These are phyloP conservation scores for Phacellophora camtschatica DNA, from an alignment of 30 jellyfish, hydroid and myxozoan species.

Conservation along the genomic window DNA sequence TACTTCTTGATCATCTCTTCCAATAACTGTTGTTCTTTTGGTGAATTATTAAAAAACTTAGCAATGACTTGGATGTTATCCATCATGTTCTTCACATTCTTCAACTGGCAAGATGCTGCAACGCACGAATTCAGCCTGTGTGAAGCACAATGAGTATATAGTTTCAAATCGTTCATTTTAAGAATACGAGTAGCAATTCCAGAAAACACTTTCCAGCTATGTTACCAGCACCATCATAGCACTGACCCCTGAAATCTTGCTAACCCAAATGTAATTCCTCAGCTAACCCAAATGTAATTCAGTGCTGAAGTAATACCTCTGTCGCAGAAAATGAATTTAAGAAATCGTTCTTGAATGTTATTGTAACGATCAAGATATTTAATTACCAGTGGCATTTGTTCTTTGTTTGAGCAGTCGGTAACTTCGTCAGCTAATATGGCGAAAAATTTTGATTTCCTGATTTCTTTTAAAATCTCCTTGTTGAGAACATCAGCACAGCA, in stretches of 20 bases:
- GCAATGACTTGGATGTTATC: background rate
- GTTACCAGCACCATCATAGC: constrained; percentile 68
- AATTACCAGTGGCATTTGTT: constrained; percentile 50
- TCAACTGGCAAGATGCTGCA: constrained; percentile 24
- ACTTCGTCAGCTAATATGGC: constrained; percentile 63
- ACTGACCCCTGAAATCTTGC: constrained; percentile 49
- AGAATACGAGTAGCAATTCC: constrained; percentile 36
- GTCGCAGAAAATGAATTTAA: constrained; percentile 13
- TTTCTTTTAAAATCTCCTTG: background rate
- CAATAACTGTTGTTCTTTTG: background rate
- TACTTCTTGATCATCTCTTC: background rate
- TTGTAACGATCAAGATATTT: constrained; percentile 7
- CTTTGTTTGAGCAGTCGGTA: constrained; percentile 24
- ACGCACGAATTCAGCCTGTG: constrained; percentile 34
- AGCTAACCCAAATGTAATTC: background rate
- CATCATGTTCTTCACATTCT: constrained; percentile 11
- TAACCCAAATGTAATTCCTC: background rate
- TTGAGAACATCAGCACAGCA: constrained; percentile 35
- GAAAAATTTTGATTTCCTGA: constrained; percentile 3
- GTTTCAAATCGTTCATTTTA: background rate
- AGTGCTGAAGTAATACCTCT: constrained; percentile 13
- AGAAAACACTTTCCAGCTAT: constrained; percentile 41
- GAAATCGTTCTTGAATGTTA: constrained; percentile 3
- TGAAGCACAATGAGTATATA: constrained; percentile 27
- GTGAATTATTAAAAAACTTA: background rate